These are phyloP conservation scores for Orius insidiosus DNA, from an alignment of 1,140 invertebrate genomes.

Conservation along the genomic window DNA sequence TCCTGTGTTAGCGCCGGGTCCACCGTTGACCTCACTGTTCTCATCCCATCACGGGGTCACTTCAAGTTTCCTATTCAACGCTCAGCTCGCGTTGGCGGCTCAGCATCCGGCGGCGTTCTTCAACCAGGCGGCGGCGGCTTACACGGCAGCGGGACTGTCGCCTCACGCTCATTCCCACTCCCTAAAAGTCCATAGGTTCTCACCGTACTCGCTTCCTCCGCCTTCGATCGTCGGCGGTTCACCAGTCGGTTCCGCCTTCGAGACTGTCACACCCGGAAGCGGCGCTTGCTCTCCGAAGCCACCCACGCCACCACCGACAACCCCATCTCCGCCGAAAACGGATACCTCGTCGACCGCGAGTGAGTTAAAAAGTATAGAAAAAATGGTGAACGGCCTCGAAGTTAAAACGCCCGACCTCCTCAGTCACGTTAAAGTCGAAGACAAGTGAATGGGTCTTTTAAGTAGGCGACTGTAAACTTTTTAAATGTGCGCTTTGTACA, in stretches of 20 bases:
- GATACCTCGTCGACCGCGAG: slow-evolving; percentile 24
- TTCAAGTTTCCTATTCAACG: slow-evolving; percentile 66
- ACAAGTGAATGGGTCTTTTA: slow-evolving; percentile 11
- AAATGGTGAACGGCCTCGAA: slow-evolving; percentile 88
- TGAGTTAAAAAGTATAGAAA: slow-evolving; percentile 88
- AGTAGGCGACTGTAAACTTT: not conserved
- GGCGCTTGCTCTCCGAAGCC: slow-evolving; percentile 28
- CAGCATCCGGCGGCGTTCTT: slow-evolving; percentile 55
- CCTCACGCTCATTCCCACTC: slow-evolving; percentile 32
- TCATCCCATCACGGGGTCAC: slow-evolving; percentile 33
- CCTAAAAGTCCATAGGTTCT: slow-evolving; percentile 49
- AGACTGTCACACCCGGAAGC: slow-evolving; percentile 54
- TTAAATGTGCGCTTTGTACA: not conserved
- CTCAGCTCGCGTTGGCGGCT: slow-evolving; percentile 56
- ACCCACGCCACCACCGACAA: slow-evolving; percentile 11
- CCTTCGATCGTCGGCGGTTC: slow-evolving; percentile 28
- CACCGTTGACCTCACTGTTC: slow-evolving; percentile 19
- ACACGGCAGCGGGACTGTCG: slow-evolving; percentile 30
- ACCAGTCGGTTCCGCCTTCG: slow-evolving; percentile 58
- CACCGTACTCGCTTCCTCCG: slow-evolving; percentile 52
- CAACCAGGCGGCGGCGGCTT: slow-evolving; percentile 38
- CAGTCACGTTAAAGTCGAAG: slow-evolving; percentile 18
- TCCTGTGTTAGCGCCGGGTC: slow-evolving; percentile 45
- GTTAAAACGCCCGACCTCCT: slow-evolving; percentile 18
- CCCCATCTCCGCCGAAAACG: slow-evolving; percentile 3